Evolutionary conservation across 2,113 vertebrate species (phyloP), one percentile per base, ranked within the genome.

Genomic region (Condylura cristata): DNA sequence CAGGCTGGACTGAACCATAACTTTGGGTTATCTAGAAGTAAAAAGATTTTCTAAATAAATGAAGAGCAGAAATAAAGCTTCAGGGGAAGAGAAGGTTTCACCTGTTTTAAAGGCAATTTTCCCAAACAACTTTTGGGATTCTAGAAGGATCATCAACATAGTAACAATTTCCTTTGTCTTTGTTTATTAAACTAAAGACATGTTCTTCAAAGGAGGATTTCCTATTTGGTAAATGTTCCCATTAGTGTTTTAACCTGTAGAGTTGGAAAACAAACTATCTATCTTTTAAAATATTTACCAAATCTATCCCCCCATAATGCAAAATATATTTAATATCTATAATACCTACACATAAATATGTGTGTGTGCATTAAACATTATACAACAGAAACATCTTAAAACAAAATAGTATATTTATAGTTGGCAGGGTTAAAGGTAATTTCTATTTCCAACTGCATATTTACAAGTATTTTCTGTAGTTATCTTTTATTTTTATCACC

Each of bases 31-130:
- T 82, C 66, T 84, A 60, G 46, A 87, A 85, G 24, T 39, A 86
- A 91, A 93, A 89, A 84, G 41, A 93, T 78, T 90, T 94, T 72
- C 32, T 75, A 84, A 74, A 18, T 92, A 82, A 94, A 81, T 87
- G 72, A 84, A 56, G 8, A 18, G 14, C 60, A 18, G n/a, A 84
- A 94, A 90, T 81, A 78, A 91, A n/a, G 60, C 34, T 46, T 8
- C 18, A 75, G 28, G 86, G 6, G 6, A 71, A 26, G 18, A 76
- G 61, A 90, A 75, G 20, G 5, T 58, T 87, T 90, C 26, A 68
- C 46, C 41, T 60, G 16, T 66, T 89, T 93, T 68, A 94, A 83
- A 81, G 37, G 58, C 6, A 24, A 8, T 78, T 4, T 78, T 75
- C 28, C 16, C 48, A 61, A 72, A 89, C 32, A 65, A 8, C 70